These are phyloP conservation scores for Propithecus coquereli DNA, from an alignment of 2,113 vertebrate species.

Conservation along the genomic window DNA sequence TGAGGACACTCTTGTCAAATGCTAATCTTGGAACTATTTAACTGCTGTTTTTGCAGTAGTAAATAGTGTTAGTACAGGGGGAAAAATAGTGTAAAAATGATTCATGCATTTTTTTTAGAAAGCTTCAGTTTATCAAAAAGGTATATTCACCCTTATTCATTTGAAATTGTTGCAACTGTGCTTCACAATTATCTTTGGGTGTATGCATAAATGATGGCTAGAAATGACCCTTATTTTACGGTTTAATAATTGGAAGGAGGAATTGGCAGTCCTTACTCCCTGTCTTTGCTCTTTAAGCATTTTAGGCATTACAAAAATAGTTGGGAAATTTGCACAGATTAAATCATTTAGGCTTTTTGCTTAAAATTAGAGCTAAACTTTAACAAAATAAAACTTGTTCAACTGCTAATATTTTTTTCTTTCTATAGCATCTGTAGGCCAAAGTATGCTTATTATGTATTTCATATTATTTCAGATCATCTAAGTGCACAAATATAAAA, in stretches of 20 bases:
- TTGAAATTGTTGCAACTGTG: neutral
- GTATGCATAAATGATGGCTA: neutral
- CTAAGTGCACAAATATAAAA: neutral
- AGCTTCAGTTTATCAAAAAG: constrained; percentile 17
- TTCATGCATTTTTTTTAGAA: constrained; percentile 54
- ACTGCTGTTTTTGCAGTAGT: constrained; percentile 39
- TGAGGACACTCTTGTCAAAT: constrained; percentile 59
- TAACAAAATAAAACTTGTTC: neutral
- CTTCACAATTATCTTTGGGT: constrained; percentile 9
- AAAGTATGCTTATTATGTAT: neutral
- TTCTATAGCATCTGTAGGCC: neutral
- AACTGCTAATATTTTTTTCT: neutral
- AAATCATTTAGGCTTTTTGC: constrained; percentile 24
- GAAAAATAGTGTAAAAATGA: constrained; percentile 6
- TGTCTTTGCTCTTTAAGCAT: neutral
- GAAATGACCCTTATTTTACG: constrained; percentile 14
- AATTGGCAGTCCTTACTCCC: neutral
- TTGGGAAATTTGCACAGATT: constrained; percentile 24
- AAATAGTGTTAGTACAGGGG: neutral
- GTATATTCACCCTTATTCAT: neutral
- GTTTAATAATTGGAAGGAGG: constrained; percentile 13
- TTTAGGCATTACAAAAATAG: neutral
- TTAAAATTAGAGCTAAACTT: constrained; percentile 34
- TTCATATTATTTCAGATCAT: neutral
- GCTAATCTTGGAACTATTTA: constrained; percentile 66